These are phyloP conservation scores for Radopholus similis DNA, from an alignment of 1,140 invertebrate genomes.

Conservation along the genomic window DNA sequence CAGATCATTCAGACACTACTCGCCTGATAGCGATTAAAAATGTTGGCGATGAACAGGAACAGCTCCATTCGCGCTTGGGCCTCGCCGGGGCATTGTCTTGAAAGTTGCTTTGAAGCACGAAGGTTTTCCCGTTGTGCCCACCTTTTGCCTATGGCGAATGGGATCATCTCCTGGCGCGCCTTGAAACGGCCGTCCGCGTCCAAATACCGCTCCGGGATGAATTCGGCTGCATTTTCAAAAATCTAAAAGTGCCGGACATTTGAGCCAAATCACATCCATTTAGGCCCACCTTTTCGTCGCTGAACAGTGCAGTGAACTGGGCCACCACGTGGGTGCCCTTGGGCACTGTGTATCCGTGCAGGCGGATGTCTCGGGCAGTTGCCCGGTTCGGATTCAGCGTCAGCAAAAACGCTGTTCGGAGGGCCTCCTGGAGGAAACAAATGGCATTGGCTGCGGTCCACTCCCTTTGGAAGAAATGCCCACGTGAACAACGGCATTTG, in stretches of 20 bases:
- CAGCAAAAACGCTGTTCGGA: slow-evolving; percentile 26
- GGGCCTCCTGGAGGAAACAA: slow-evolving; percentile 18
- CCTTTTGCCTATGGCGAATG: slow-evolving; percentile 18
- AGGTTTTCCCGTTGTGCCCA: too few species aligned
- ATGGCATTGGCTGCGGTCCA: too few species aligned
- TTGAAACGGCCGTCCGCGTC: slow-evolving; percentile 24
- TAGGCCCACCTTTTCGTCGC: too few species aligned
- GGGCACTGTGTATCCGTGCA: neutral
- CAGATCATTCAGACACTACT: too few species aligned
- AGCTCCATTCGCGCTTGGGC: too few species aligned
- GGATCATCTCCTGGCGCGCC: slow-evolving; percentile 16
- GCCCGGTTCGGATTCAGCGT: neutral
- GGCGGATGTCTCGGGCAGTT: neutral
- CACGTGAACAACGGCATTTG: neutral
- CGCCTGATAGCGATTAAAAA: too few species aligned
- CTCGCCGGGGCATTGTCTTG: too few species aligned
- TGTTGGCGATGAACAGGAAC: too few species aligned
- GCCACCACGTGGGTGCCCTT: neutral
- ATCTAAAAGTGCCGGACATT: too few species aligned
- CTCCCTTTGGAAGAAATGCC: too few species aligned
- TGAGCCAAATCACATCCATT: too few species aligned
- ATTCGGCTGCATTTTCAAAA: slow-evolving; percentile 18
- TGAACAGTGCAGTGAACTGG: neutral
- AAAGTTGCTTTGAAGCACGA: too few species aligned
- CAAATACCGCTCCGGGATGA: slow-evolving; percentile 23